Base-by-base conservation (phyloP, 2,113 vertebrate species). In the Tyto alba region DNA sequence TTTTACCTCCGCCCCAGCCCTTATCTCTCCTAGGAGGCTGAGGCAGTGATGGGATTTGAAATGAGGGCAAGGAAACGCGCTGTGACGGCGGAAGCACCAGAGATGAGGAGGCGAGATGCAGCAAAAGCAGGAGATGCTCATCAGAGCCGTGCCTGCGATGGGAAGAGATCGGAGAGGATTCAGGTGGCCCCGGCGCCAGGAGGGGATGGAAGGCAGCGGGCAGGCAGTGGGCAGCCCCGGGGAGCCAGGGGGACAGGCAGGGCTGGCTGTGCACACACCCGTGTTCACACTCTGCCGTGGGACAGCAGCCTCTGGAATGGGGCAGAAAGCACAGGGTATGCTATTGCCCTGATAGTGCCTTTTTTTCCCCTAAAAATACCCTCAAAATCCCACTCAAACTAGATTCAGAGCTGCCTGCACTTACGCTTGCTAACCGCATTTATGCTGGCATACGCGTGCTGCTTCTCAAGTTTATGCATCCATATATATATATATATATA, bases 41-140 rank as follows among this genome's bases (percentile, higher is more conserved):
- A 94, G 66, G 88, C 90, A 57, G 83, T 36, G 92, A 93, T 72
- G 78, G 79, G 92, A 95, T 93, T 96, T 72, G 75, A 96, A 86
- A 91, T 0, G 21, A 91, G 81, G 69, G 38, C 5, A 15, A 89
- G 77, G 81, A 81, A 95, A 84, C 2, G 21, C 0, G 0, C 30
- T 3, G 29, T 8, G 34, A 78, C 0, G 0, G 67, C 2, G 0
- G 64, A 71, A 77, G 48, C 26, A 4, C 36, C 53, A 47, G 72
- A 88, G 85, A 85, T 60, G 15, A 13, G 48, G 40, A 75, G 56
- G 48, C 4, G 26, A 89, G 93, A 94, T 53, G 53, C 40, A 90
- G 45, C 73, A 43, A 72, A 52, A 0, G 1, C 16, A 40, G 76
- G 76, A 79, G 72, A 50, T 23, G 60, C 64, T 41, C 11, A 1